Evolutionary conservation across 2,113 vertebrate species (phyloP), one percentile per base, ranked within the genome.

Genomic region (Sakesphorus luctuosus): DNA sequence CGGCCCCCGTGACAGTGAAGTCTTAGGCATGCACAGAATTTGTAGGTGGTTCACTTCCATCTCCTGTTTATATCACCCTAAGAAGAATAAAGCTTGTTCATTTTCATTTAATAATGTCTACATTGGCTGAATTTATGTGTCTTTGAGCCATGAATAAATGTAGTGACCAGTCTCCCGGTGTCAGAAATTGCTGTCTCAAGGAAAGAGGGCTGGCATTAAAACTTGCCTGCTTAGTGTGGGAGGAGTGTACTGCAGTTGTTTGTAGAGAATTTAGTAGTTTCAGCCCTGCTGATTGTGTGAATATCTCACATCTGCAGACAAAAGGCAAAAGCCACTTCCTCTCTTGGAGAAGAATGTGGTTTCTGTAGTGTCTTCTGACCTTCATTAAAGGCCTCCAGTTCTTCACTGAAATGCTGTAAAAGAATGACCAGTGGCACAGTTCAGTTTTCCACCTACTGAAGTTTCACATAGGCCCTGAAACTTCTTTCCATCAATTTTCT

Each of bases 121-220:
- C 19, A 18, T 26, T 36, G 25, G 5, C 35, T 71, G 59, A 84
- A 38, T 33, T 58, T 15, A 3, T 1, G 0, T 4, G 6, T 38
- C 11, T 49, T 35, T 83, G 38, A 90, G 49, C 35, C 16, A 24
- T 2, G 1, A 75, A 55, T 72, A 20, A 82, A 55, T 0, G 2
- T 25, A 24, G 62, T 19, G 53, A 18, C 7, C n/a, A 9, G 19
- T 29, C 19, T 73, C 31, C 40, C 29, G 3, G 5, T 62, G 47
- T 33, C 21, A 67, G 67, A 63, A 89, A 31, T 26, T 2, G 31
- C 3, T 10, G 3, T 18, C 40, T 55, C 35, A 28, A 23, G 28
- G 47, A 35, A 28, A 55, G 23, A 65, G 44, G 38, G 10, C 59
- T 85, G 83, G 14, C 8, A 3, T 9, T 35, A 13, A 52, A 75